A percentile compares a stretch with the other conserved stretches of the same genome.
phyloP scores from a whole-genome alignment of 2,797 vertebrate genomes.

The Tapera naevia region DNA sequence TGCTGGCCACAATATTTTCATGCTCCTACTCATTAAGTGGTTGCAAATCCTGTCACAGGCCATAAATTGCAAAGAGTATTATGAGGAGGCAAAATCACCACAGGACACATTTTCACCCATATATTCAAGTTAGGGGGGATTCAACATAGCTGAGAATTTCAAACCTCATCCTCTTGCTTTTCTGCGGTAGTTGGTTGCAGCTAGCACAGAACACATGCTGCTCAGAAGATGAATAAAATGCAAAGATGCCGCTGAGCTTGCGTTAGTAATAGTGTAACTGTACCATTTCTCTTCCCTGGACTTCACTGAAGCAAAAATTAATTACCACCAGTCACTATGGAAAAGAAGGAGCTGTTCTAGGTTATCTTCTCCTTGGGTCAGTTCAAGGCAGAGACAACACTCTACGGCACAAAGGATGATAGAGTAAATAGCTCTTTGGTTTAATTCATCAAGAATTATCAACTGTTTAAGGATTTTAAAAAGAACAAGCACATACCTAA shows the following conservation, averaged over 20 bases:
- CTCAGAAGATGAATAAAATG: not conserved
- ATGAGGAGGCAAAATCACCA: not conserved
- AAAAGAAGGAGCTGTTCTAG: not conserved
- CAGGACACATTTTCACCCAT: accelerated
- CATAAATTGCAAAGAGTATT: not conserved
- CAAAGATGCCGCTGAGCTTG: not conserved
- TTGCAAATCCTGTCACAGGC: not conserved
- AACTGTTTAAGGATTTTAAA: not conserved
- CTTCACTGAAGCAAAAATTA: not conserved
- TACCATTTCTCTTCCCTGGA: not conserved
- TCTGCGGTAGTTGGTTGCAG: not conserved
- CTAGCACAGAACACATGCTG: not conserved
- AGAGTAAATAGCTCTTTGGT: not conserved
- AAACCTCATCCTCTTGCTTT: not conserved
- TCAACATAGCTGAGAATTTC: not conserved
- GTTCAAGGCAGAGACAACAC: not conserved
- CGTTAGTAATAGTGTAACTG: not conserved
- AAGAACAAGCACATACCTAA: too few species aligned
- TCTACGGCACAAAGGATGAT: not conserved
- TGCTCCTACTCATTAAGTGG: not conserved
- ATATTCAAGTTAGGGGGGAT: not conserved
- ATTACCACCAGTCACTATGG: not conserved
- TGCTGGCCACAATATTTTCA: not conserved
- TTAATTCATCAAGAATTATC: not conserved
- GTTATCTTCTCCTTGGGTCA: not conserved